Evolutionary conservation across 2,888 invertebrate genomes (phyloP), one percentile per base, ranked within the genome.

Genomic region (Notodonta dromedarius): DNA sequence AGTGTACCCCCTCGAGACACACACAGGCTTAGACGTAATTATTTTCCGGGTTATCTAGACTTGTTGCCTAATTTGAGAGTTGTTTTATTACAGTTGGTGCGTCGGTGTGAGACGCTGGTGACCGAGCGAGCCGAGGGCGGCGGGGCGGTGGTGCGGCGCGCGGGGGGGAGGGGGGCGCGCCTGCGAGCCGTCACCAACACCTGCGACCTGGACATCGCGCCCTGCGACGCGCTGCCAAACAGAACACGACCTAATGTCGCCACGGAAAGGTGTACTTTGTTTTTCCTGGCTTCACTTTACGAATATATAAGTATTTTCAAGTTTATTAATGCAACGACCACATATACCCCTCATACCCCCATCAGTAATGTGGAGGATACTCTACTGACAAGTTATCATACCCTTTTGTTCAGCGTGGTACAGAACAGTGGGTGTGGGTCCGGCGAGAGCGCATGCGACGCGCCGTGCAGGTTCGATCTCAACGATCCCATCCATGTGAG

Each of bases 401-500:
- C n/a, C 1, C 24, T 24, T 24, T 24, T 1, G 1, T 24, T 24
- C 35, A 83, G 85, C 54, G 71, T 77, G 60, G 65, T 74, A 66
- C 67, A 70, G 59, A 64, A 68, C n/a, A 72, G 77, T 11, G 66
- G 71, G 50, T 48, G 57, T 13, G 68, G 59, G 39, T 59, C 64
- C 13, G 67, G 61, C 44, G 55, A 57, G 54, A 65, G 69, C 65
- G 58, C 35, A 55, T 71, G 74, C 58, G 80, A 74, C 67, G 71
- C 76, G 48, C 69, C 74, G 44, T 77, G 74, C 59, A 71, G 69
- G 7, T 84, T 84, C 73, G 83, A 88, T 60, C 74, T 88, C 2
- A 83, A 88, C n/a, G 83, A 89, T 61, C 88, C 87, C 0, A 67
- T 88, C 46, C 85, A 80, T 59, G 89, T 89, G 40, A 83, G 86